A percentile compares a stretch with the other conserved stretches of the same genome.
These are phyloP conservation scores for Apotomis betuletana DNA, from an alignment of 2,888 invertebrate genomes.

Conservation along the genomic window DNA sequence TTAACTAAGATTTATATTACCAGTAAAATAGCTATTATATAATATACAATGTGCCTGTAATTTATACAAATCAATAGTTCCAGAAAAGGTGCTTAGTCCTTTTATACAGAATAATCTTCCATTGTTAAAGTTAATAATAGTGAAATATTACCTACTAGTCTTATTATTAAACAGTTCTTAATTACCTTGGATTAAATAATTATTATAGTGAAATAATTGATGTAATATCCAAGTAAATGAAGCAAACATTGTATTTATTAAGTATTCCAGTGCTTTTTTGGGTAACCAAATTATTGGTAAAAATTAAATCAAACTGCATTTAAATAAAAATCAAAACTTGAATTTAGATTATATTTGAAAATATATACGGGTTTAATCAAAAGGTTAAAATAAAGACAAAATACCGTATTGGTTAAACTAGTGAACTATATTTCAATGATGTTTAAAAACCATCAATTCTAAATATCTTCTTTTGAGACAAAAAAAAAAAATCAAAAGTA, in stretches of 20 bases:
- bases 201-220: conserved; percentile 4
- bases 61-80: conserved; percentile 59
- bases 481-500: not conserved
- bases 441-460: not conserved
- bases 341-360: not conserved
- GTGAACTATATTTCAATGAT: not conserved
- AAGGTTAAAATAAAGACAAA: not conserved
- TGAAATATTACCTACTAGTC: conserved; percentile 68
- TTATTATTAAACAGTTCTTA: conserved; percentile 47
- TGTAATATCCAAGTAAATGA: conserved; percentile 12
- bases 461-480: not conserved
- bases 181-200: conserved; percentile 43
- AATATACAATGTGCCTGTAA: conserved; percentile 68
- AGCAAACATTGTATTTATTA: conserved; percentile 25
- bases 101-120: conserved; percentile 59
- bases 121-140: conserved; percentile 56
- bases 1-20: conserved; percentile 44
- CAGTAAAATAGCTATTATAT: conserved; percentile 41
- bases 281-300: conserved; percentile 6
- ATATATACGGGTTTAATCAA: not conserved
- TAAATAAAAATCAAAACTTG: conserved; percentile 1
- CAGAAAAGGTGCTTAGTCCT: conserved; percentile 65
- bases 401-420: not conserved
- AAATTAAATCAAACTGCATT: conserved; percentile 18
- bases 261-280: conserved; percentile 16